phyloP scores from a whole-genome alignment of 2,888 invertebrate genomes.

The Halocaridina rubra region DNA sequence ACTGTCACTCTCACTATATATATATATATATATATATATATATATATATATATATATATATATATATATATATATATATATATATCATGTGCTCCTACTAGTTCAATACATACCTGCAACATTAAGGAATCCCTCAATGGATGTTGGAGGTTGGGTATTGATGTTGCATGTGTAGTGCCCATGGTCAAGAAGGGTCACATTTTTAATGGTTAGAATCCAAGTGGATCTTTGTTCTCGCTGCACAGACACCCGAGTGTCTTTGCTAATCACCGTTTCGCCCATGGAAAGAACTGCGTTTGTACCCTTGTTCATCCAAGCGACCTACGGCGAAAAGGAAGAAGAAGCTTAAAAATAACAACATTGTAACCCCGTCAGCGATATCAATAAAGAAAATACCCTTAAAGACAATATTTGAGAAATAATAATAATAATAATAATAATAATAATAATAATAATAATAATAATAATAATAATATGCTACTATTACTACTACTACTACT shows the following conservation, averaged over 20 bases:
- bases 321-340: background rate
- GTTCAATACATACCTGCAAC: slow-evolving; percentile 40
- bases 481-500: too few relatives aligned
- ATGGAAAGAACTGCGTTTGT: slow-evolving; percentile 37
- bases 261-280: slow-evolving; percentile 21
- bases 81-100: too few relatives aligned
- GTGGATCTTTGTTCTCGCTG: slow-evolving; percentile 33
- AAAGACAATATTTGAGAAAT: background rate
- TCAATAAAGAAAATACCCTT: too few relatives aligned
- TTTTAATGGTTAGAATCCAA: slow-evolving; percentile 37
- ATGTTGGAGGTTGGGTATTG: slow-evolving; percentile 33
- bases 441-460: background rate
- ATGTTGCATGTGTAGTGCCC: slow-evolving; percentile 40
- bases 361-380: too few relatives aligned
- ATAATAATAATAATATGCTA: background rate
- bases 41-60: too few relatives aligned
- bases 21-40: too few relatives aligned
- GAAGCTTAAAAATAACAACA: background rate
- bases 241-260: slow-evolving; percentile 22
- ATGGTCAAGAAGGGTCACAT: slow-evolving; percentile 29
- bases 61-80: too few relatives aligned
- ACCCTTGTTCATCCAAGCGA: slow-evolving; percentile 43
- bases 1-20: too few relatives aligned
- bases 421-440: background rate
- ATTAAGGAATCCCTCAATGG: slow-evolving; percentile 15